These are phyloP conservation scores for Peribatodes rhomboidaria DNA, from an alignment of 2,888 invertebrate species.

Conservation along the genomic window DNA sequence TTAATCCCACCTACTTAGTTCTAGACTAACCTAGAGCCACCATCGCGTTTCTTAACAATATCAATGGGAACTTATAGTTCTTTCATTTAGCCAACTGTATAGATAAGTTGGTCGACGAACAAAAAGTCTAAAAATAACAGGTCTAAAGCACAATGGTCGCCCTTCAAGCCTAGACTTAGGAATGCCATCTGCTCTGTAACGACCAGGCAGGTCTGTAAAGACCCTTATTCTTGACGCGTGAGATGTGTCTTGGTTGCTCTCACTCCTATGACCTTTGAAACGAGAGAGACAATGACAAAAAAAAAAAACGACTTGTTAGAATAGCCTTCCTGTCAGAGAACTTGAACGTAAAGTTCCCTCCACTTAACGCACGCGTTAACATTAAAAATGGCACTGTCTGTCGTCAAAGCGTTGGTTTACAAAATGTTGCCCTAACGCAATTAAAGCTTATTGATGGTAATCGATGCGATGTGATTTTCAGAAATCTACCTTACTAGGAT, in stretches of 20 bases:
- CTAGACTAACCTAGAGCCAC: neutral
- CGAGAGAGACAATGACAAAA: no score
- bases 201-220: neutral
- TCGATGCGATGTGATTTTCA: neutral
- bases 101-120: neutral
- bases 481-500: neutral
- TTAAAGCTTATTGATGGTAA: no score
- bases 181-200: constrained; percentile 40
- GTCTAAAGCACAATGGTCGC: constrained; percentile 3
- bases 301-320: no score
- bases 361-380: no score
- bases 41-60: neutral
- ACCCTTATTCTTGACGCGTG: neutral
- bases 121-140: constrained; percentile 7
- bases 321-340: no score
- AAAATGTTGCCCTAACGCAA: no score
- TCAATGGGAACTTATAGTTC: neutral
- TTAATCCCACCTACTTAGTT: neutral
- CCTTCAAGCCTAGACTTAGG: constrained; percentile 17
- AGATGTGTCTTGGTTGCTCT: no score
- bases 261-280: no score
- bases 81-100: neutral
- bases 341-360: no score
- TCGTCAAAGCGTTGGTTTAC: no score
- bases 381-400: no score